Evolutionary conservation across 2,113 vertebrate species (phyloP).

Genomic region (Dasyornis broadbenti): DNA sequence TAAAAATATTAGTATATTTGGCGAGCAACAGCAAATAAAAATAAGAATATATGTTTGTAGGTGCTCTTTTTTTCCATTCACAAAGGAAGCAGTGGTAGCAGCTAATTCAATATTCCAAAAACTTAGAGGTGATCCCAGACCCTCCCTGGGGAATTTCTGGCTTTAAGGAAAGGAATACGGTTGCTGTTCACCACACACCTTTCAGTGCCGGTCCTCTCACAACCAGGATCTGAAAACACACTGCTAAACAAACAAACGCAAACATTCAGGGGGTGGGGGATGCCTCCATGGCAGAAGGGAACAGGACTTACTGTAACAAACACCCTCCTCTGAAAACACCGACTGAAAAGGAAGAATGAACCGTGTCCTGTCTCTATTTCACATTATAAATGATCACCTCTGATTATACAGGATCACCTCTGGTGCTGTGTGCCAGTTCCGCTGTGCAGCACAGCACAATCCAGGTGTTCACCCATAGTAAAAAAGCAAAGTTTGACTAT

Average conservation of each 20-base stretch:
- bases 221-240: not conserved
- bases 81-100: not conserved
- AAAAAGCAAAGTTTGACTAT: not conserved
- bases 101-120: not conserved
- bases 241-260: not conserved
- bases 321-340: not conserved
- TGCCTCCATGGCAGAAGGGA: not conserved
- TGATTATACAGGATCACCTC: not conserved
- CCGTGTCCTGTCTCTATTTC: not conserved
- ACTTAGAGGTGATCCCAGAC: not conserved
- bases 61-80: not conserved
- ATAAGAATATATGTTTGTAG: not conserved
- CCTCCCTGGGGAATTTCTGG: not conserved
- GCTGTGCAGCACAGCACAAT: not conserved
- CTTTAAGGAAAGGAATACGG: not conserved
- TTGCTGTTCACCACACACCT: not conserved
- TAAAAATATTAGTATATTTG: not conserved
- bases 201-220: not conserved
- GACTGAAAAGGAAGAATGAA: not conserved
- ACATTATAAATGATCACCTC: not conserved
- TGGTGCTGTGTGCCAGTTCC: accelerated
- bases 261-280: not conserved
- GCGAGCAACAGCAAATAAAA: not conserved
- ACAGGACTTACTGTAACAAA: not conserved
- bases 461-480: not conserved